Percentiles rank a stretch among this genome's conserved stretches.
Evolutionary conservation across 2,113 vertebrate species (phyloP).

Genomic region (Muntiacus muntjak): DNA sequence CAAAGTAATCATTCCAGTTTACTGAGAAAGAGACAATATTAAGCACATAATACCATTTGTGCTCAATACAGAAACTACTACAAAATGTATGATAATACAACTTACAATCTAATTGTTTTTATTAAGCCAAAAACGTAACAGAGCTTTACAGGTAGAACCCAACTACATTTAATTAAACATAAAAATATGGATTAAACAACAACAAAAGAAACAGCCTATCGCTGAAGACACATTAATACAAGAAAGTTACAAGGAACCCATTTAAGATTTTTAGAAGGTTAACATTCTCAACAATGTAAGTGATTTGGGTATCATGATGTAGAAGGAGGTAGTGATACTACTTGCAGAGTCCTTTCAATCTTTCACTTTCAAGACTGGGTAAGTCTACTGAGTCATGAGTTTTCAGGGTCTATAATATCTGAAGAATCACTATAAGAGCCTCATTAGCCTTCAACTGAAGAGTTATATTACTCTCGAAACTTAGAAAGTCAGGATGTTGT

Average conservation of each 20-base stretch:
- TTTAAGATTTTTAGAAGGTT: slow-evolving; percentile 22
- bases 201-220: slow-evolving; percentile 19
- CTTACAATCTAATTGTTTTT: slow-evolving; percentile 55
- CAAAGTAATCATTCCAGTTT: slow-evolving; percentile 7
- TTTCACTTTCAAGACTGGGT: neutral
- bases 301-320: neutral
- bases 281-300: neutral
- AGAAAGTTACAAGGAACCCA: slow-evolving; percentile 25
- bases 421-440: neutral
- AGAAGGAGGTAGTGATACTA: slow-evolving; percentile 37
- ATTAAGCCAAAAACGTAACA: slow-evolving; percentile 54
- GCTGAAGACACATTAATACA: slow-evolving; percentile 13
- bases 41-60: neutral
- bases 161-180: slow-evolving; percentile 47
- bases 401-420: neutral
- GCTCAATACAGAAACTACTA: slow-evolving; percentile 15
- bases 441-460: neutral
- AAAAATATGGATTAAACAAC: slow-evolving; percentile 29
- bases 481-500: neutral
- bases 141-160: slow-evolving; percentile 46
- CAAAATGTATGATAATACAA: slow-evolving; percentile 57
- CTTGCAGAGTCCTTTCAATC: slow-evolving; percentile 4
- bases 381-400: neutral
- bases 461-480: neutral
- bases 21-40: slow-evolving; percentile 7